phyloP scores from a whole-genome alignment of 2,888 invertebrate genomes.

The Sinentomon sp. region DNA sequence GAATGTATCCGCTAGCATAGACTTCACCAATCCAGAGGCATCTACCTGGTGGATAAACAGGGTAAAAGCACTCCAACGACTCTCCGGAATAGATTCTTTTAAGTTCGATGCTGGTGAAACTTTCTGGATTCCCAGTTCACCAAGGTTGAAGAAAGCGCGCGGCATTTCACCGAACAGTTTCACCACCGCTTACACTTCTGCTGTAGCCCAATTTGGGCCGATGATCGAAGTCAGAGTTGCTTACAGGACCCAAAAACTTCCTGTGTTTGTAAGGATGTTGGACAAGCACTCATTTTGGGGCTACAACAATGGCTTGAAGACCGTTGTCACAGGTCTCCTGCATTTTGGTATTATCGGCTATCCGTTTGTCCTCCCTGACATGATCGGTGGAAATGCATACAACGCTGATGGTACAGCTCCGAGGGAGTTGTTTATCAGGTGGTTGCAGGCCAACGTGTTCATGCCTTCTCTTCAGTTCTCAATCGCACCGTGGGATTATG shows the following conservation, averaged over 20 bases:
- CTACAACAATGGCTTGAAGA: slow-evolving; percentile 21
- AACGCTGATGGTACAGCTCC: slow-evolving; percentile 19
- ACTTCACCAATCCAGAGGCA: slow-evolving; percentile 41
- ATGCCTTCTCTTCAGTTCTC: slow-evolving; percentile 56
- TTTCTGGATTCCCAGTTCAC: slow-evolving; percentile 32
- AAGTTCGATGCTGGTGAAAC: slow-evolving; percentile 61
- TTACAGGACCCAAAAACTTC: slow-evolving; percentile 35
- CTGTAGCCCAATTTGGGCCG: slow-evolving; percentile 23
- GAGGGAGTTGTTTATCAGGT: slow-evolving; percentile 40
- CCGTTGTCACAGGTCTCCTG: slow-evolving; percentile 22
- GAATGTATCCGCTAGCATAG: slow-evolving; percentile 27
- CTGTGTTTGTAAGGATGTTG: slow-evolving; percentile 42
- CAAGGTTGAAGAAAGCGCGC: slow-evolving; percentile 11
- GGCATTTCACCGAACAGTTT: slow-evolving; percentile 13
- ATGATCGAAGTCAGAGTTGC: slow-evolving; percentile 43
- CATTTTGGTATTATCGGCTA: slow-evolving; percentile 30
- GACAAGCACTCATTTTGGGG: slow-evolving; percentile 39
- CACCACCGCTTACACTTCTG: slow-evolving; percentile 11
- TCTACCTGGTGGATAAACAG: slow-evolving; percentile 22
- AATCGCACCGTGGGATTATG: slow-evolving; percentile 49
- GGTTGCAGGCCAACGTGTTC: slow-evolving; percentile 48
- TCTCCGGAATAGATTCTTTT: slow-evolving; percentile 38
- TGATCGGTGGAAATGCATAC: slow-evolving; percentile 24
- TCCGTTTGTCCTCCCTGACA: slow-evolving; percentile 37
- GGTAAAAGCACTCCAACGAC: slow-evolving; percentile 25